A percentile compares a stretch with the other conserved stretches of the same genome.
Conservation (phyloP, 2,113 vertebrate species). For the Setophaga petechia region DNA sequence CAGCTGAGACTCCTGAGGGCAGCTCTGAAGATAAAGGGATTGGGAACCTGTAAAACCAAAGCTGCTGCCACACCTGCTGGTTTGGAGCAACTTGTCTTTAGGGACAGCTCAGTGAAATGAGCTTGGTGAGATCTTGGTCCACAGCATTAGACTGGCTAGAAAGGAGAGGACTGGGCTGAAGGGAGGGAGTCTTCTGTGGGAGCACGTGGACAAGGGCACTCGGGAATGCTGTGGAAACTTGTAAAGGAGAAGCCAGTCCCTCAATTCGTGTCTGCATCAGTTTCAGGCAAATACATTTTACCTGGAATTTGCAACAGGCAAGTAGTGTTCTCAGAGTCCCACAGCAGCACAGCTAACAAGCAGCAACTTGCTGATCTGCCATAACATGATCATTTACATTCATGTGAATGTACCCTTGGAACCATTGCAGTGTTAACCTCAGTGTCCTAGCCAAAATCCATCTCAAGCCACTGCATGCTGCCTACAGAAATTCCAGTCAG, state of each 20-base stretch:
- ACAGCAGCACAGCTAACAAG: conserved; percentile 17
- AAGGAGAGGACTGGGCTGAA: neutral
- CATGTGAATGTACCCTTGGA: conserved; percentile 25
- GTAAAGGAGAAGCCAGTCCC: neutral
- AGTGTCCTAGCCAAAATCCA: conserved; percentile 52
- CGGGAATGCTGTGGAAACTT: rapidly evolving
- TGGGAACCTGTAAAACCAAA: neutral
- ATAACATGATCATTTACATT: conserved; percentile 34
- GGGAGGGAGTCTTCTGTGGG: rapidly evolving
- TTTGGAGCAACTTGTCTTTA: neutral
- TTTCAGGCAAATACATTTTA: neutral
- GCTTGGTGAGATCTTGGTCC: neutral
- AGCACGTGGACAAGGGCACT: neutral
- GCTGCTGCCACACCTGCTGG: neutral
- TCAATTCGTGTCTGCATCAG: neutral
- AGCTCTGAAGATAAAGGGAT: neutral
- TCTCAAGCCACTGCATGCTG: conserved; percentile 48
- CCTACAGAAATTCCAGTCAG: conserved; percentile 9
- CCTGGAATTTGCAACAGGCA: neutral
- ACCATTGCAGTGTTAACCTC: conserved; percentile 32
- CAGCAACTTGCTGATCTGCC: conserved; percentile 38
- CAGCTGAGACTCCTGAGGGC: neutral
- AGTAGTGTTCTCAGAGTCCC: neutral
- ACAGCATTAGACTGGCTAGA: neutral
- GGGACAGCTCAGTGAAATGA: neutral